Conservation (phyloP, 2,888 invertebrate species). For the Gerris lacustris region DNA sequence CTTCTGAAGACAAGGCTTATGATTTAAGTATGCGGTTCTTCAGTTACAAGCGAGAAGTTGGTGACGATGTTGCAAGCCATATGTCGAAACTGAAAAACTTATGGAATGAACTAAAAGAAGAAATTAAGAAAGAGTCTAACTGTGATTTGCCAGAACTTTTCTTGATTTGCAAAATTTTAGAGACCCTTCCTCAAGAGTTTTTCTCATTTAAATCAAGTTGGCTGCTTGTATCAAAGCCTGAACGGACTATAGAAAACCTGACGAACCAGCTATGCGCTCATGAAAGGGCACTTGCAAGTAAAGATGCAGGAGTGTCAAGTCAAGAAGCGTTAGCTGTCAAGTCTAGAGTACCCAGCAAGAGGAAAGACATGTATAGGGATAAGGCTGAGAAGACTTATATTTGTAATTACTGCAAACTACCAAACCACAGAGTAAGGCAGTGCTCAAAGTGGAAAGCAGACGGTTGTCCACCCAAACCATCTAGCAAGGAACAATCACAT, state of each 20-base stretch:
- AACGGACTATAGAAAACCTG: constrained; percentile 13
- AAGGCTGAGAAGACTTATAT: not conserved
- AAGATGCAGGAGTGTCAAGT: not conserved
- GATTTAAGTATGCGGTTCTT: constrained; percentile 27
- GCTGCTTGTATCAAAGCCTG: constrained; percentile 7
- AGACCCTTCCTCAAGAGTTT: constrained; percentile 8
- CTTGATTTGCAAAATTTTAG: constrained; percentile 7
- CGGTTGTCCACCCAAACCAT: not conserved
- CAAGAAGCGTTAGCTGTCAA: not conserved
- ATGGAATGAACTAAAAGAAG: constrained; percentile 6
- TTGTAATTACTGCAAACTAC: not conserved
- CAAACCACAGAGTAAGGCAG: not conserved
- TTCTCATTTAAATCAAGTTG: constrained; percentile 13
- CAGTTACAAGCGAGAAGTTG: constrained; percentile 15
- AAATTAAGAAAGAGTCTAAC: constrained; percentile 6
- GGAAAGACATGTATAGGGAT: not conserved
- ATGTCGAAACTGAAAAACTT: constrained; percentile 14
- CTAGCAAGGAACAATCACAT: not conserved
- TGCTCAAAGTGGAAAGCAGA: constrained; percentile 6
- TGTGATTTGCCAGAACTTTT: not conserved
- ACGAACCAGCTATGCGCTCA: not conserved
- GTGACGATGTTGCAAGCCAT: constrained; percentile 23
- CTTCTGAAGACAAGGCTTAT: constrained; percentile 25
- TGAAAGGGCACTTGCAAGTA: not conserved
- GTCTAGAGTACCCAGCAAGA: not conserved